phyloP scores from a whole-genome alignment of 2,113 vertebrate genomes.

The Baryphthengus martii region DNA sequence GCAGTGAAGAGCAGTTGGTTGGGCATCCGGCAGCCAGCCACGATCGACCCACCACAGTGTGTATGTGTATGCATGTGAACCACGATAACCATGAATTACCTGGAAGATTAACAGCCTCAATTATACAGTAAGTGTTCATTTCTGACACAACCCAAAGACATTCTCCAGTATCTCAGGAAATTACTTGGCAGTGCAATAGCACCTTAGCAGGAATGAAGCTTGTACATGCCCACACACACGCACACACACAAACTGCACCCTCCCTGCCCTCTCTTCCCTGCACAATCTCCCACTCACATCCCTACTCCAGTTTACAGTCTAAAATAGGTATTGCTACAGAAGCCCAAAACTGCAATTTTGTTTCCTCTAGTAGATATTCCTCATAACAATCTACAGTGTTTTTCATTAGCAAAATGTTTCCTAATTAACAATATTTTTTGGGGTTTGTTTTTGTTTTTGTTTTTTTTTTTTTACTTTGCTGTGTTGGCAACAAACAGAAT shows the following conservation, averaged over 20 bases:
- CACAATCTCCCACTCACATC: not conserved
- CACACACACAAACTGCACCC: not conserved
- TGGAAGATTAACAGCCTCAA: not conserved
- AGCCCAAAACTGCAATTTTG: not conserved
- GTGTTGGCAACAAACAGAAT: not conserved
- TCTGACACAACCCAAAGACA: not conserved
- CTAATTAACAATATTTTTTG: not conserved
- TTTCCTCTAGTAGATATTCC: not conserved
- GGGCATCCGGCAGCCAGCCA: not conserved
- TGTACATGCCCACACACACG: too few relatives aligned
- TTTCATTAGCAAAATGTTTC: not conserved
- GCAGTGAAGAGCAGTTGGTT: not conserved
- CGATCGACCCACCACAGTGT: too few relatives aligned
- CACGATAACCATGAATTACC: not conserved
- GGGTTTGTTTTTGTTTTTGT: too few relatives aligned
- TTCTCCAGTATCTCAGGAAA: not conserved
- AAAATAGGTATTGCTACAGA: not conserved
- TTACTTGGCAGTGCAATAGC: not conserved
- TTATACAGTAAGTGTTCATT: not conserved
- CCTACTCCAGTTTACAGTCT: not conserved
- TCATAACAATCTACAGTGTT: not conserved
- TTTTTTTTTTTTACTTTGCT: not conserved
- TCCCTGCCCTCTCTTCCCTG: not conserved
- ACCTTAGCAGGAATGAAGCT: not conserved
- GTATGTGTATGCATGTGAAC: too few relatives aligned